A percentile compares a stretch with the other conserved stretches of the same genome.
These are phyloP conservation scores for Progne subis DNA, from an alignment of 2,113 vertebrate species.

Conservation along the genomic window DNA sequence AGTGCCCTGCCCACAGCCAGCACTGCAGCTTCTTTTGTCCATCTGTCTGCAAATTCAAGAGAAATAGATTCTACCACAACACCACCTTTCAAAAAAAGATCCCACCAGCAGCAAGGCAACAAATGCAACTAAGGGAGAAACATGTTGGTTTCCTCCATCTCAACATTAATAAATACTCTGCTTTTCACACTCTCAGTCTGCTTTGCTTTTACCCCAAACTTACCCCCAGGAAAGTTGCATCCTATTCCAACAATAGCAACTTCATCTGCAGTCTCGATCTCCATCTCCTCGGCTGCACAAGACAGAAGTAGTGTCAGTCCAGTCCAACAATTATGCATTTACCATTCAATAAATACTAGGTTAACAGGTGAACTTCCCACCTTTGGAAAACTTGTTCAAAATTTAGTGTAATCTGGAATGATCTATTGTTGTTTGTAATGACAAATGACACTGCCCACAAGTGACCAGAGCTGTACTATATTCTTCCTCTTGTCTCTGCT, in stretches of 20 bases:
- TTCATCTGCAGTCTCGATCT: constrained; percentile 27
- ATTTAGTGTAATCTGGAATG: not conserved
- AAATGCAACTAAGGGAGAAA: not conserved
- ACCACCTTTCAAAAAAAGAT: not conserved
- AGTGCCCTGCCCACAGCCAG: not conserved
- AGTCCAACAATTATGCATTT: not conserved
- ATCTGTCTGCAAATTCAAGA: not conserved
- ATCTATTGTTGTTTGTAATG: not conserved
- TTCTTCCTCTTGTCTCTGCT: not conserved
- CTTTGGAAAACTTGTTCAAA: not conserved
- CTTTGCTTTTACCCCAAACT: not conserved
- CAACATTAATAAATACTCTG: not conserved
- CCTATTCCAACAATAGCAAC: constrained; percentile 71
- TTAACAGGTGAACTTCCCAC: not conserved
- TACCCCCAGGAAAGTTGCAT: constrained; percentile 73
- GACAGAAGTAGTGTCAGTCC: not conserved
- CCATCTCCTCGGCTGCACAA: not conserved
- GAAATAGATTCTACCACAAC: not conserved
- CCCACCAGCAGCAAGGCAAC: not conserved
- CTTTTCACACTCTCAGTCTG: not conserved
- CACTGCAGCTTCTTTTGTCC: not conserved
- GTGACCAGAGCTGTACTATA: accelerated
- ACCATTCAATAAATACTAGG: not conserved
- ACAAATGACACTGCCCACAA: not conserved
- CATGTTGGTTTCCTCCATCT: not conserved